A percentile compares a stretch with the other conserved stretches of the same genome.
phyloP scores from a whole-genome alignment of 2,888 invertebrate genomes.

The Pseudococcus viburni region DNA sequence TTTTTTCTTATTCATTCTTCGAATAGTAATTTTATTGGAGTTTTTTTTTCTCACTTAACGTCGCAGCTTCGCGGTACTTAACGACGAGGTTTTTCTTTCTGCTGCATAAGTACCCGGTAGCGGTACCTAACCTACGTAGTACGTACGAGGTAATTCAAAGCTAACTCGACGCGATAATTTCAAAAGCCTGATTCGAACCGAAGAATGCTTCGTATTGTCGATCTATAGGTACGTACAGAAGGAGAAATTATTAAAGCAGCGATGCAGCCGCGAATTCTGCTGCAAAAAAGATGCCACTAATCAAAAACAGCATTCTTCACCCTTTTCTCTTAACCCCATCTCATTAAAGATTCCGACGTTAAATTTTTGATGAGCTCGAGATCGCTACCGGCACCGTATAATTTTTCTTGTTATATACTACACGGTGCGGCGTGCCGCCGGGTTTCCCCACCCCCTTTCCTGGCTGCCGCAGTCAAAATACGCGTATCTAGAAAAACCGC shows the following conservation, averaged over 20 bases:
- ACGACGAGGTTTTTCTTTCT: not conserved
- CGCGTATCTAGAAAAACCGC: conserved; percentile 8
- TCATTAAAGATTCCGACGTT: conserved; percentile 17
- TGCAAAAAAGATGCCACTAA: conserved; percentile 27
- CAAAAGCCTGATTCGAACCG: not conserved
- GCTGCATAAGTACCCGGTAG: not conserved
- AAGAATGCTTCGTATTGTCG: not conserved
- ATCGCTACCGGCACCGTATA: conserved; percentile 20
- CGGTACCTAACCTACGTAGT: too few relatives aligned
- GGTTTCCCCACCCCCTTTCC: not conserved
- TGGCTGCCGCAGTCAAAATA: not conserved
- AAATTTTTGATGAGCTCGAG: conserved; percentile 36
- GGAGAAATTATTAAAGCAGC: not conserved
- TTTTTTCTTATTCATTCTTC: not conserved
- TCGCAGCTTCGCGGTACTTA: not conserved
- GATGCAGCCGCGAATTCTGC: not conserved
- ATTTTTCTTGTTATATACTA: not conserved
- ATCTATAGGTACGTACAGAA: not conserved
- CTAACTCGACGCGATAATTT: not conserved
- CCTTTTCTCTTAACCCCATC: conserved; percentile 14
- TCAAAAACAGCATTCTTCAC: not conserved
- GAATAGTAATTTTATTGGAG: conserved; percentile 39
- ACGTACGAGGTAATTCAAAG: not conserved
- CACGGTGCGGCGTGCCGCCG: not conserved
- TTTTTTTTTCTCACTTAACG: not conserved